phyloP scores from a whole-genome alignment of 2,113 vertebrate genomes.

The Macquaria australasica region DNA sequence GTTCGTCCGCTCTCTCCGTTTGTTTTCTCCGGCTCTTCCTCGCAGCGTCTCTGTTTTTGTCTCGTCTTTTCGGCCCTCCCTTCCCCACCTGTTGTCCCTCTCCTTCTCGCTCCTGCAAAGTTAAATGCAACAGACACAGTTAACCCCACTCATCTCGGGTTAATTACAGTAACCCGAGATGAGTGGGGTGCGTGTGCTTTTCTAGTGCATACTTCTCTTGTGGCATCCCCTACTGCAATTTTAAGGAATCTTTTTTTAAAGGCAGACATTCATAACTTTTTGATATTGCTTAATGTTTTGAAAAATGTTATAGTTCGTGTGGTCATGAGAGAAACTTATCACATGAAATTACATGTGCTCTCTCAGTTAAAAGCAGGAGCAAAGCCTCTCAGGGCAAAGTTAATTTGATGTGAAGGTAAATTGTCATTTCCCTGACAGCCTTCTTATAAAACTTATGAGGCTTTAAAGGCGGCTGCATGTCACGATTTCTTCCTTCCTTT shows the following conservation, averaged over 20 bases:
- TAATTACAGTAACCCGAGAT: no score
- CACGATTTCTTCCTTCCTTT: not conserved
- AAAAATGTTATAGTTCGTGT: accelerated
- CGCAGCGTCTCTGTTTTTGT: slow-evolving; percentile 86
- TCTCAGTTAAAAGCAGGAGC: not conserved
- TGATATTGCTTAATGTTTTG: not conserved
- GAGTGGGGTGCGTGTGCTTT: not conserved
- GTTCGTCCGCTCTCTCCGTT: slow-evolving; percentile 85
- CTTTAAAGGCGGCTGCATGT: not conserved
- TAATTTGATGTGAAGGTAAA: not conserved
- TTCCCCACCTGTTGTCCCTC: not conserved
- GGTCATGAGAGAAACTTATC: slow-evolving; percentile 33
- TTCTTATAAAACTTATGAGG: not conserved
- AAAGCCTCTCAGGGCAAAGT: not conserved
- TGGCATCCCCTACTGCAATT: not conserved
- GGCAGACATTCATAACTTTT: not conserved
- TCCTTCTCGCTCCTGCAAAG: slow-evolving; percentile 59
- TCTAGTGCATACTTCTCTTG: not conserved
- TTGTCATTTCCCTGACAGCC: not conserved
- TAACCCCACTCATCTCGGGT: not conserved
- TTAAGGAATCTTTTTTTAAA: not conserved
- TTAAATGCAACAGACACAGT: not conserved
- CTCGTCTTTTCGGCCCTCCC: slow-evolving; percentile 70
- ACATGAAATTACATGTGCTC: slow-evolving; percentile 3
- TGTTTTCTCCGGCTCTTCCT: slow-evolving; percentile 88